Conservation (phyloP, 2,888 invertebrate genomes). For the Latrodectus elegans region DNA sequence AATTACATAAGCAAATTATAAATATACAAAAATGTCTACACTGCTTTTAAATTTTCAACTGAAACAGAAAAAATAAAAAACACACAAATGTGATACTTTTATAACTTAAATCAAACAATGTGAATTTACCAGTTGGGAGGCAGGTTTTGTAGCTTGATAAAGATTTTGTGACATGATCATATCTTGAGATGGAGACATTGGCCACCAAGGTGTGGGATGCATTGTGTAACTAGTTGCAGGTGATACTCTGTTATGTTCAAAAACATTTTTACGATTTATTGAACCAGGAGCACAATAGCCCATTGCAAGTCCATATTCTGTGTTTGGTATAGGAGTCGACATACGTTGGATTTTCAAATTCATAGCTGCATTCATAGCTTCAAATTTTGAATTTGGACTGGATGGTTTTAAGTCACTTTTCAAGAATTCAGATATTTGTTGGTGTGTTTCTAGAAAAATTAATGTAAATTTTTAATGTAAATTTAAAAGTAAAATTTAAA, state of each 20-base stretch:
- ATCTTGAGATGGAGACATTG: slow-evolving; percentile 31
- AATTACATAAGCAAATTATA: too few species aligned
- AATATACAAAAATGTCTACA: too few species aligned
- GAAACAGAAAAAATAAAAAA: too few species aligned
- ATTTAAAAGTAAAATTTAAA: too few species aligned
- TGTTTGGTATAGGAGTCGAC: slow-evolving; percentile 14
- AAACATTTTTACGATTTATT: slow-evolving; percentile 42
- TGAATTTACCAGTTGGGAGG: slow-evolving; percentile 25
- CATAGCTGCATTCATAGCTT: slow-evolving; percentile 18
- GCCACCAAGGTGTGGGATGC: slow-evolving; percentile 33
- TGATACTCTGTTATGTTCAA: slow-evolving; percentile 41
- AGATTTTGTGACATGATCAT: slow-evolving; percentile 19
- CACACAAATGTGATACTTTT: too few species aligned
- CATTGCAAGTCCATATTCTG: slow-evolving; percentile 12
- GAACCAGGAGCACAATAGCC: slow-evolving; percentile 7
- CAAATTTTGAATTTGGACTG: slow-evolving; percentile 44
- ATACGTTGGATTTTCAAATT: slow-evolving; percentile 47
- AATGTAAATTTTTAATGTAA: too few species aligned
- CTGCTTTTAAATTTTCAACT: too few species aligned
- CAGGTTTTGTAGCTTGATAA: slow-evolving; percentile 31
- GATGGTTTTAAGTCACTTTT: slow-evolving; percentile 69
- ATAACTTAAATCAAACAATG: too few species aligned
- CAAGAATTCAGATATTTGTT: slow-evolving; percentile 80
- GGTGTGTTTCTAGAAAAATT: slow-evolving; percentile 81
- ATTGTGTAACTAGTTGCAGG: slow-evolving; percentile 34